A percentile compares a stretch with the other conserved stretches of the same genome.
Conservation (phyloP, 2,888 invertebrate genomes). For the Aspidiotus destructor region DNA sequence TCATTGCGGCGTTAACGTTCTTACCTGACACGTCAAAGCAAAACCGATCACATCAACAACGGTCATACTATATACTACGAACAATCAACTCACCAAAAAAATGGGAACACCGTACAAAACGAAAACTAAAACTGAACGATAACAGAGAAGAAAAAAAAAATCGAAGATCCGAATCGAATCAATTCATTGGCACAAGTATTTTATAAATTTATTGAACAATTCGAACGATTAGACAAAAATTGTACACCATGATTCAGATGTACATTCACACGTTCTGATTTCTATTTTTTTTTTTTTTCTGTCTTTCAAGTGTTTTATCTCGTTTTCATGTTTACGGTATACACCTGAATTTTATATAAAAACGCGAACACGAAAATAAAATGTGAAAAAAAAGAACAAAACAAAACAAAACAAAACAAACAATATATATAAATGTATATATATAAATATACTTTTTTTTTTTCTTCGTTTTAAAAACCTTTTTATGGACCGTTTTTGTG, state of each 20-base stretch:
- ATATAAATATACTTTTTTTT: conserved; percentile 33
- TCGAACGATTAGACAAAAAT: no score
- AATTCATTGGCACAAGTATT: no score
- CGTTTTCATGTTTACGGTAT: conserved; percentile 17
- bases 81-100: not conserved
- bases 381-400: not conserved
- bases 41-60: not conserved
- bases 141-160: conserved; percentile 3
- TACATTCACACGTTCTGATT: no score
- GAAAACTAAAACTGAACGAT: conserved; percentile 9
- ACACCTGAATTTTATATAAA: conserved; percentile 16
- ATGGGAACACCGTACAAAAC: not conserved
- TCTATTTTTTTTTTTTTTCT: not conserved
- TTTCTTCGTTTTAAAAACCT: conserved; percentile 23
- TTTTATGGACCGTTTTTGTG: conserved; percentile 30
- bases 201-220: no score
- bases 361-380: conserved; percentile 5
- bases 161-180: not conserved
- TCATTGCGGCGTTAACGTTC: conserved; percentile 56
- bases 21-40: conserved; percentile 4
- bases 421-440: conserved; percentile 34
- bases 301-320: conserved; percentile 2
- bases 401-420: conserved; percentile 6
- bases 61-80: conserved; percentile 5
- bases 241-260: no score